phyloP scores from a whole-genome alignment of 1,140 invertebrate species.

The Carposina sasakii region DNA sequence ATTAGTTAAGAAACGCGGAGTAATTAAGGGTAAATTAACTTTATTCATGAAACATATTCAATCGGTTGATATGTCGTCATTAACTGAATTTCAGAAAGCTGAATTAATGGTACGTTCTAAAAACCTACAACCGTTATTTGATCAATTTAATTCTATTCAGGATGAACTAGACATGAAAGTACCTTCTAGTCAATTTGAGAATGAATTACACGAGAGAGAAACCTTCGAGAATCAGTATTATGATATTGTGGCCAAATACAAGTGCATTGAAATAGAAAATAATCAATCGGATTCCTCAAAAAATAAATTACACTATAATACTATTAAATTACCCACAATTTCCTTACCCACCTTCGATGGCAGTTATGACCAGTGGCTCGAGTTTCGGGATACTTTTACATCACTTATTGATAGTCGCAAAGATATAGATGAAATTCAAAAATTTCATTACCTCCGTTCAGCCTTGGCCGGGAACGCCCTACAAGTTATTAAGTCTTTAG shows the following conservation, averaged over 20 bases:
- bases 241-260: neutral
- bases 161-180: neutral
- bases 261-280: neutral
- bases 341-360: neutral
- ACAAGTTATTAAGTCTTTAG: slow-evolving; percentile 1
- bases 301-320: neutral
- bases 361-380: slow-evolving; percentile 3
- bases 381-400: neutral
- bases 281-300: neutral
- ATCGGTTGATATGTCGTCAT: neutral
- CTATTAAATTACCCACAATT: neutral
- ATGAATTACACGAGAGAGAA: neutral
- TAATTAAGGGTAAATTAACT: neutral
- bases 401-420: neutral
- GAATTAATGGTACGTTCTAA: neutral
- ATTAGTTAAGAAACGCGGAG: neutral
- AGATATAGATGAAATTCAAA: slow-evolving; percentile 1
- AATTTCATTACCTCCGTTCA: neutral
- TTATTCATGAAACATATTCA: neutral
- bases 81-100: neutral
- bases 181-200: neutral
- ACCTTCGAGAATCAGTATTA: neutral
- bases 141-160: neutral
- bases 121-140: neutral
- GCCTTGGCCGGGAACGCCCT: neutral